Evolutionary conservation across 2,113 vertebrate genomes (phyloP), one percentile per base, ranked within the genome.

Genomic region (Uria aalge): DNA sequence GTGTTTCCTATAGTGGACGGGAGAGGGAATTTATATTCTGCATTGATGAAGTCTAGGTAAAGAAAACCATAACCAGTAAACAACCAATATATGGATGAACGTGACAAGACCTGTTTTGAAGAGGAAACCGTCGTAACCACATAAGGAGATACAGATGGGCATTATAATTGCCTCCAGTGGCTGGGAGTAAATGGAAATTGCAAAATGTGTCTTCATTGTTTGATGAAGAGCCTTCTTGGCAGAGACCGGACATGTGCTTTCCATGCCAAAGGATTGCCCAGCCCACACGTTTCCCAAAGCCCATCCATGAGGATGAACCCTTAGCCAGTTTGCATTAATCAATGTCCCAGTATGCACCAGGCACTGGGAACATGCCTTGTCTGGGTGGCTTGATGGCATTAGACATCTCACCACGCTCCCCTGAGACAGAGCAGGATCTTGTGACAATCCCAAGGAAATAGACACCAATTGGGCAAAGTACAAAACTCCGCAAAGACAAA

Each of bases 321-420:
- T 72, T 38, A 59, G 15, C 20, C 41, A 82, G 41, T 29, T 53
- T 79, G 48, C 34, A 87, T 78, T 92, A 62, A 63, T 55, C 48
- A 8, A 2, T 41, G 48, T 22, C 30, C n/a, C 52, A 63, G 11
- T 53, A 55, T 26, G 15, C 15, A 24, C 17, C 48, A 75, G 20
- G 17, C 15, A 32, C 41, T 48, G 2, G 0, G 50, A 93, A 66
- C 22, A 17, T 1, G 0, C 4, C 13, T 60, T n/a, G 26, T 30
- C 66, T 64, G 57, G 2, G 34, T 56, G 36, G 43, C 8, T 16
- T n/a, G 41, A 47, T 23, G 50, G 8, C 30, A 19, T 73, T 68
- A 52, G 56, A 48, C 1, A 6, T 34, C 27, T 88, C 41, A 27
- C 7, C 56, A 8, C 11, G 5, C 2, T 17, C 45, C 24, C 9